Conservation (phyloP, 2,797 vertebrate species). For the Clarias pachynema region DNA sequence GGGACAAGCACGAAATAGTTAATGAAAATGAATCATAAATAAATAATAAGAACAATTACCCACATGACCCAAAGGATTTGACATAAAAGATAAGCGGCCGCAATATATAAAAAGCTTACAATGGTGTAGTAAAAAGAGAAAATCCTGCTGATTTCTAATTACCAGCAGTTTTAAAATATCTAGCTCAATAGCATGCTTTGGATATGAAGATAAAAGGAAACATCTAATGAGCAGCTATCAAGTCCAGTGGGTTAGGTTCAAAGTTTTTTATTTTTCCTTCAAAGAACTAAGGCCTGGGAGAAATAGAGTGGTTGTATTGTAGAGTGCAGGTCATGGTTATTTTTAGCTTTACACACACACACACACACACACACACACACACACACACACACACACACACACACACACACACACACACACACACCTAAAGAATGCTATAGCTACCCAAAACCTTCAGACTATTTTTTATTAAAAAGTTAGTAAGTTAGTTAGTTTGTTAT, state of each 20-base stretch:
- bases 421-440: background rate
- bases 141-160: slow-evolving; percentile 35
- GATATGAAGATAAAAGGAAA: slow-evolving; percentile 47
- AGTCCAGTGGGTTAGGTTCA: slow-evolving; percentile 51
- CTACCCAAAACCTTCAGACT: background rate
- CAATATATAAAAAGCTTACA: background rate
- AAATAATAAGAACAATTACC: slow-evolving; percentile 1
- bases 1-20: background rate
- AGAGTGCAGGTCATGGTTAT: slow-evolving; percentile 4
- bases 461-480: background rate
- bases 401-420: slow-evolving; percentile 10
- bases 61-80: background rate
- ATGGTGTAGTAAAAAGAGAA: background rate
- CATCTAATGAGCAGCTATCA: slow-evolving; percentile 53
- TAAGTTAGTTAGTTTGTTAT: background rate
- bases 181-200: background rate
- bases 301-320: slow-evolving; percentile 20
- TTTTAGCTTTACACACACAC: background rate
- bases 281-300: slow-evolving; percentile 37
- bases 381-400: background rate
- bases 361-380: slow-evolving; percentile 2
- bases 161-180: slow-evolving; percentile 29
- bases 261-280: slow-evolving; percentile 49
- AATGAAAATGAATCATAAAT: background rate
- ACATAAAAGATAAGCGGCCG: too few species aligned